Base-by-base conservation (phyloP, 2,113 vertebrate species). In the Bubo bubo region DNA sequence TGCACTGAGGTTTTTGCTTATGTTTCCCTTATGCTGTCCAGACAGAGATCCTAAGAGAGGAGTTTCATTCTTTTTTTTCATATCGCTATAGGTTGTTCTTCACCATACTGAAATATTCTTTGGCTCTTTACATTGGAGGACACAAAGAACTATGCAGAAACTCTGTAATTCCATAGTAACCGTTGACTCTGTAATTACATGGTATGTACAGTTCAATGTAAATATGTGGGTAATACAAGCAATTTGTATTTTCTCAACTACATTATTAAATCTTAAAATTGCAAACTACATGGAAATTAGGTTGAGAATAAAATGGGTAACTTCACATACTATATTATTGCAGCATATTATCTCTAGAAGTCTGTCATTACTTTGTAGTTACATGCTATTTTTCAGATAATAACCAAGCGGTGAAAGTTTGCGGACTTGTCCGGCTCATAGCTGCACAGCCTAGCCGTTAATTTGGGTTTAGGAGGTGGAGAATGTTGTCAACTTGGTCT, bases 231-330 rank as follows among this genome's bases (percentile, higher is more conserved):
- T 79, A 96, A 94, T 86, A 86, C 76, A 86, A 93, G 94, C 86
- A 94, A 94, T 94, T 97, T 94, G 62, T 96, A 62, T 94, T 96
- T 95, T 88, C 84, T 83, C 83, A 68, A 47, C 89, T 84, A 16
- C 91, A 14, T 92, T 88, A 95, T 97, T 95, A 95, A 90, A 95
- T 80, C 96, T 81, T 89, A 96, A 96, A 95, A 93, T 97, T 94
- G 94, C 88, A 95, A 82, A 95, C 92, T 94, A 94, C 82, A 45
- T 95, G 79, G 88, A 95, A 93, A 97, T 98, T 96, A 93, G 68
- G 74, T 95, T 96, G 96, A 88, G 79, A 95, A 95, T 94, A 95
- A 96, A 98, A 95, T 94, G 94, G 75, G 60, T 90, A 96, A 96
- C 96, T 97, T 93, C 74, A 72, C 55, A 17, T 34, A 37, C 72